A percentile compares a stretch with the other conserved stretches of the same genome.
Conservation (phyloP, 2,113 vertebrate genomes). For the Ariopsis seemanni region DNA sequence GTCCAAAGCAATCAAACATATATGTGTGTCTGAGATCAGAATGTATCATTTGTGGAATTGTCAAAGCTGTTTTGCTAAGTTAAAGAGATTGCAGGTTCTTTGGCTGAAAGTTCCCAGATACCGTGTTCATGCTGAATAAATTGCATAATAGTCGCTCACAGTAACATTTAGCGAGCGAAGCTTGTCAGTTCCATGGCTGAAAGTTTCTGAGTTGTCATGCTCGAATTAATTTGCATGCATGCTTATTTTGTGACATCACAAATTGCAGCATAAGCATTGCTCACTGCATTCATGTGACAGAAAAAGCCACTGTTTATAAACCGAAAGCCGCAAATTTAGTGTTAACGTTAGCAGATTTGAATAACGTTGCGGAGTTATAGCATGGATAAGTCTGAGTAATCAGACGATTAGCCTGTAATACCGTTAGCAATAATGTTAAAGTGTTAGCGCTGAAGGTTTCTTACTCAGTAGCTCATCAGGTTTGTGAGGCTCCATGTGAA, state of each 20-base stretch:
- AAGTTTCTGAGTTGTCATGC: neutral
- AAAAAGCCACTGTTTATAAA: neutral
- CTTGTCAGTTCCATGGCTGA: neutral
- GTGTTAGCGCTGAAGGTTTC: neutral
- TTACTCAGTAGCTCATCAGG: neutral
- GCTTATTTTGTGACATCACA: neutral
- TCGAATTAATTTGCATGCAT: too few species aligned
- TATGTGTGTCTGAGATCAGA: neutral
- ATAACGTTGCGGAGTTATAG: neutral
- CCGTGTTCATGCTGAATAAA: neutral
- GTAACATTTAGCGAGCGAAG: neutral
- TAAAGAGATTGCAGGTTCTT: too few species aligned
- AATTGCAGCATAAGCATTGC: neutral
- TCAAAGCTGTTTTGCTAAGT: neutral
- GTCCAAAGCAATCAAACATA: neutral
- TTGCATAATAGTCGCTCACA: neutral
- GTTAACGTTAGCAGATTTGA: neutral
- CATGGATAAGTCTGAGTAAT: neutral
- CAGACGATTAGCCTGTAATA: neutral
- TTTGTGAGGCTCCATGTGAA: constrained; percentile 10
- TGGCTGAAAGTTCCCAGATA: neutral
- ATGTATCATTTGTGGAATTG: neutral
- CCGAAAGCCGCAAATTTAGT: neutral
- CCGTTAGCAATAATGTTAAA: neutral
- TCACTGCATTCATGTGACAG: neutral